Evolutionary conservation across 2,113 vertebrate genomes (phyloP).

Genomic region (Eupsittula cactorum): DNA sequence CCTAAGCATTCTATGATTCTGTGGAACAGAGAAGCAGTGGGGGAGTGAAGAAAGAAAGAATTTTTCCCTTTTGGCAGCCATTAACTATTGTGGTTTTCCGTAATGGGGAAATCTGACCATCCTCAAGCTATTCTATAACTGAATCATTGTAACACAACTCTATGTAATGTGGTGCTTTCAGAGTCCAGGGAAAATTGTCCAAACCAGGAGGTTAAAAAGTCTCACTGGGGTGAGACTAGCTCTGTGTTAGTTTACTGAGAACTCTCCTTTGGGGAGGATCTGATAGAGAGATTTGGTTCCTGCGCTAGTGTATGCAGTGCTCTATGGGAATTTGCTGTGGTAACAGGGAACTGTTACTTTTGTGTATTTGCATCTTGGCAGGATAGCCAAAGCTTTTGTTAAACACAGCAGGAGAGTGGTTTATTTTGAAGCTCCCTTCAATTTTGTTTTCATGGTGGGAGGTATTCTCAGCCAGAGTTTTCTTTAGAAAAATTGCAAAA

Average conservation of each 20-base stretch:
- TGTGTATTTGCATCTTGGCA: slow-evolving; percentile 36
- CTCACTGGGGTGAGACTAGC: not conserved
- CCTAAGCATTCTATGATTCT: not conserved
- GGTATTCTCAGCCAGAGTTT: slow-evolving; percentile 12
- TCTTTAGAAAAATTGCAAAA: not conserved
- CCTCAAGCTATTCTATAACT: not conserved
- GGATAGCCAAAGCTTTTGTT: slow-evolving; percentile 36
- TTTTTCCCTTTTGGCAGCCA: not conserved
- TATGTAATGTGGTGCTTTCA: not conserved
- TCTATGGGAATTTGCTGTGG: not conserved
- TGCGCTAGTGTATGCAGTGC: not conserved
- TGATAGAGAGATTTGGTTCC: not conserved
- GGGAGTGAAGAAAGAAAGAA: not conserved
- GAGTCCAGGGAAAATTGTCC: not conserved
- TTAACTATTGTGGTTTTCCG: not conserved
- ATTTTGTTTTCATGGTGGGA: slow-evolving; percentile 47
- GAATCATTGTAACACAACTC: not conserved
- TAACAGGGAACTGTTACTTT: slow-evolving; percentile 15
- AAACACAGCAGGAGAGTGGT: slow-evolving; percentile 20
- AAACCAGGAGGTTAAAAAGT: not conserved
- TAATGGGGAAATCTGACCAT: not conserved
- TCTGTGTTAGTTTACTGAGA: not conserved
- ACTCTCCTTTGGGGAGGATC: not conserved
- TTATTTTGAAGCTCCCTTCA: slow-evolving; percentile 44
- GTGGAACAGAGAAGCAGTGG: accelerated